Percentiles rank a stretch among this genome's conserved stretches.
Evolutionary conservation across 2,797 vertebrate species (phyloP).

Genomic region (Silurus aristotelis): DNA sequence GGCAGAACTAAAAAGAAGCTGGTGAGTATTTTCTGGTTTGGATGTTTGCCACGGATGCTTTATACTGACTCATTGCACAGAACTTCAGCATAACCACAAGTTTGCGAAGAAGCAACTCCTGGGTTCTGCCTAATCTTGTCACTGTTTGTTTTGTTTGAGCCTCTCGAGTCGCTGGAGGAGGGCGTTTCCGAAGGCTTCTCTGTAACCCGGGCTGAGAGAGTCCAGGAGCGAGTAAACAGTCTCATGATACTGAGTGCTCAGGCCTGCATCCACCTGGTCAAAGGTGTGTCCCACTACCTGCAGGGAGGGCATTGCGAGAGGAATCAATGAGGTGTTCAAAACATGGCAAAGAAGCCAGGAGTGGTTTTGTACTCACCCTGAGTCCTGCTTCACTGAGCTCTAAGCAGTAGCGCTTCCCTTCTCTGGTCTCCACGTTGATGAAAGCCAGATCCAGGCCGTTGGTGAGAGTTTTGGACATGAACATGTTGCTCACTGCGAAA

Average conservation of each 20-base stretch:
- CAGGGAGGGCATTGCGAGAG: conserved; percentile 13
- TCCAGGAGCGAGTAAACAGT: conserved; percentile 97
- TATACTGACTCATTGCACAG: conserved; percentile 32
- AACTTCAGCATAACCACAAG: conserved; percentile 13
- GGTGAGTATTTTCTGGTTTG: conserved; percentile 2
- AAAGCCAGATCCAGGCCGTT: conserved; percentile 87
- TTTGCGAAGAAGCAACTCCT: conserved; percentile 21
- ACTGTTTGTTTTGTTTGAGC: conserved; percentile 85
- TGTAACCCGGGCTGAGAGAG: conserved; percentile 92
- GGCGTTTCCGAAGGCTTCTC: conserved; percentile 95
- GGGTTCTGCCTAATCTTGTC: conserved; percentile 48
- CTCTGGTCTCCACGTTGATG: conserved; percentile 93
- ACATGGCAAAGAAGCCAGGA: background rate
- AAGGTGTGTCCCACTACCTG: conserved; percentile 93
- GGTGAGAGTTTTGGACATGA: conserved; percentile 85
- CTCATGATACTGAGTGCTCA: conserved; percentile 89
- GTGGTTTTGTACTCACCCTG: conserved; percentile 74
- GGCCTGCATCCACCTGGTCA: conserved; percentile 85
- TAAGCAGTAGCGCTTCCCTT: conserved; percentile 88
- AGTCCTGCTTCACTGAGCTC: conserved; percentile 95
- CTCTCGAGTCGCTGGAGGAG: conserved; percentile 91
- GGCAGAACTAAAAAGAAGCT: conserved; percentile 28
- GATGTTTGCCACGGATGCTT: conserved; percentile 34
- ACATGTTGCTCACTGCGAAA: conserved; percentile 92
- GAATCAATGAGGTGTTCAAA: background rate